Percentiles rank a stretch among this genome's conserved stretches.
Conservation (phyloP, 1,140 invertebrate species). For the Heliconius hewitsoni region DNA sequence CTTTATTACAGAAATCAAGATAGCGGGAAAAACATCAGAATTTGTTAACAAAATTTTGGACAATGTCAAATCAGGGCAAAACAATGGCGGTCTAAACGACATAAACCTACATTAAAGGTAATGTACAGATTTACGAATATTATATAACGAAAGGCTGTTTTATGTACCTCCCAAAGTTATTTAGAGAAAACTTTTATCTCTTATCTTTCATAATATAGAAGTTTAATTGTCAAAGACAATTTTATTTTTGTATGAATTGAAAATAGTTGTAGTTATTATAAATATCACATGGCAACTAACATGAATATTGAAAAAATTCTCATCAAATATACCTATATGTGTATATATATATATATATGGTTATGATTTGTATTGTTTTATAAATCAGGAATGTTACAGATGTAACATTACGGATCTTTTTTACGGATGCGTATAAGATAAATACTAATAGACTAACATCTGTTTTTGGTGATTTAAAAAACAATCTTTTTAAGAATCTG, state of each 20-base stretch:
- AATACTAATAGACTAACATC: no score
- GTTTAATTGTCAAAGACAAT: slow-evolving; percentile 75
- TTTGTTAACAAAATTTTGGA: slow-evolving; percentile 74
- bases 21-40: slow-evolving; percentile 72
- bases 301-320: slow-evolving; percentile 37
- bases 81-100: slow-evolving; percentile 66
- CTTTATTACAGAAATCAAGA: slow-evolving; percentile 65
- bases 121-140: slow-evolving; percentile 55
- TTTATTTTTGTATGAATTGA: slow-evolving; percentile 74
- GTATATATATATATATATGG: slow-evolving; percentile 13
- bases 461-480: no score
- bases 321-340: slow-evolving; percentile 18
- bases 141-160: slow-evolving; percentile 77
- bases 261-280: slow-evolving; percentile 69
- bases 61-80: slow-evolving; percentile 68
- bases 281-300: slow-evolving; percentile 68
- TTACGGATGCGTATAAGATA: no score
- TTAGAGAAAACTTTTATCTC: slow-evolving; percentile 66
- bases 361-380: slow-evolving; percentile 48
- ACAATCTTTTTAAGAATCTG: no score
- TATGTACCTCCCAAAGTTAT: slow-evolving; percentile 80
- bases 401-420: no score
- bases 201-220: slow-evolving; percentile 55
- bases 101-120: slow-evolving; percentile 58
- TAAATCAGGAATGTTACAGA: background rate